phyloP scores from a whole-genome alignment of 2,113 vertebrate genomes.

The Mus pahari region DNA sequence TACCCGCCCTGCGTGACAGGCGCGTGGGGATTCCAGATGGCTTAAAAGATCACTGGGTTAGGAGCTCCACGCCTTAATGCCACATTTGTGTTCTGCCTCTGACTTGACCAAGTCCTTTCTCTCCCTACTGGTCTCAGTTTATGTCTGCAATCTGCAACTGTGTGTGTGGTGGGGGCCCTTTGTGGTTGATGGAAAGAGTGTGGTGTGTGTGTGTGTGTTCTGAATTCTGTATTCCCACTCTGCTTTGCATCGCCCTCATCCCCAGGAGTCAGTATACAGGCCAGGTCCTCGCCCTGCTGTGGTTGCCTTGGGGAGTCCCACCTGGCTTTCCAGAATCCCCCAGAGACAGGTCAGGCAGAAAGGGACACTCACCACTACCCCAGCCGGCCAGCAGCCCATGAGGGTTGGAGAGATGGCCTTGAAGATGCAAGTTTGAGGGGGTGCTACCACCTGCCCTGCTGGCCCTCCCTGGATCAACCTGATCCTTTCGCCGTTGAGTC shows the following conservation, averaged over 20 bases:
- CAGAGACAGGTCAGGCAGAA: not conserved
- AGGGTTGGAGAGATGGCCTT: not conserved
- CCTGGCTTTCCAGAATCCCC: not conserved
- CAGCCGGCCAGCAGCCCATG: not conserved
- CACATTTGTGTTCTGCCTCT: not conserved
- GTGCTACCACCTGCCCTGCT: not conserved
- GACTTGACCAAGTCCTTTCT: not conserved
- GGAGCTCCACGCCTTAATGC: not conserved
- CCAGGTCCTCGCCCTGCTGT: not conserved
- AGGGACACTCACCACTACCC: not conserved
- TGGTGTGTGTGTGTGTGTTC: not conserved
- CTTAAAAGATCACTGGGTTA: not conserved
- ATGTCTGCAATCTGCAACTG: not conserved
- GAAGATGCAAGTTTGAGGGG: not conserved
- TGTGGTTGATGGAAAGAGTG: not conserved
- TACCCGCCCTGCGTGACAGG: not conserved
- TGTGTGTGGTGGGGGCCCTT: not conserved
- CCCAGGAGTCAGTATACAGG: not conserved
- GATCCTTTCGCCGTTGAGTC: conserved; percentile 23
- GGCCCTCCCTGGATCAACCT: not conserved
- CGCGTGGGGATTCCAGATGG: not conserved
- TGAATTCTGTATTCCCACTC: not conserved
- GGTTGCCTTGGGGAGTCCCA: not conserved
- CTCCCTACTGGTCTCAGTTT: not conserved
- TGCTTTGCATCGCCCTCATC: not conserved